Conservation (phyloP, 2,113 vertebrate species). For the Sakesphorus luctuosus region DNA sequence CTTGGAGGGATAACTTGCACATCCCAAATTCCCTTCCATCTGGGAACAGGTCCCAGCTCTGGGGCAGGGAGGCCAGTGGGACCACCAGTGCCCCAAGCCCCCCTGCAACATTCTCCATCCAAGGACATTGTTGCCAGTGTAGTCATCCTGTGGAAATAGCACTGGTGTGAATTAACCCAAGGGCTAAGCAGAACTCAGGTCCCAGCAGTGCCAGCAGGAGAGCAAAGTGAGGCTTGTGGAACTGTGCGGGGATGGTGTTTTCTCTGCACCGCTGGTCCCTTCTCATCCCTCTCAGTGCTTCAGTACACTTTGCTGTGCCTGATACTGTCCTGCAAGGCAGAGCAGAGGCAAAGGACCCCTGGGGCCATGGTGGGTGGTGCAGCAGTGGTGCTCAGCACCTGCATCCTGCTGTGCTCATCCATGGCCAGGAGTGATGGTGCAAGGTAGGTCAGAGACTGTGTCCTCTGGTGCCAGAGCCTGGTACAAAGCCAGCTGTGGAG, state of each 20-base stretch:
- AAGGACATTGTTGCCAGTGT: not conserved
- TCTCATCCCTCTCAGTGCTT: not conserved
- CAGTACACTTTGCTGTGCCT: not conserved
- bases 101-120: not conserved
- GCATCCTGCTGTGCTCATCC: not conserved
- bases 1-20: not conserved
- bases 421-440: not conserved
- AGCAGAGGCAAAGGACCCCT: not conserved
- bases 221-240: not conserved
- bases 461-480: rapidly evolving
- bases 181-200: too few species aligned
- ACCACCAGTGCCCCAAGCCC: not conserved
- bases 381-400: not conserved
- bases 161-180: not conserved
- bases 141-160: not conserved
- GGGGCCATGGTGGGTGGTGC: not conserved
- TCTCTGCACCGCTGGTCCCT: not conserved
- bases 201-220: not conserved
- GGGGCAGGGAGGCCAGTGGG: not conserved
- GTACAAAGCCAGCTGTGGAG: not conserved
- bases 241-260: not conserved
- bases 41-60: not conserved
- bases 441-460: not conserved
- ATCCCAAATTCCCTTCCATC: not conserved
- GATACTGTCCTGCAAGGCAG: not conserved